Percentiles rank a stretch among this genome's conserved stretches.
Evolutionary conservation across 30 jellyfish, hydroid and myxozoan species (phyloP).

Genomic region (Chrysaora quinquecirrha): DNA sequence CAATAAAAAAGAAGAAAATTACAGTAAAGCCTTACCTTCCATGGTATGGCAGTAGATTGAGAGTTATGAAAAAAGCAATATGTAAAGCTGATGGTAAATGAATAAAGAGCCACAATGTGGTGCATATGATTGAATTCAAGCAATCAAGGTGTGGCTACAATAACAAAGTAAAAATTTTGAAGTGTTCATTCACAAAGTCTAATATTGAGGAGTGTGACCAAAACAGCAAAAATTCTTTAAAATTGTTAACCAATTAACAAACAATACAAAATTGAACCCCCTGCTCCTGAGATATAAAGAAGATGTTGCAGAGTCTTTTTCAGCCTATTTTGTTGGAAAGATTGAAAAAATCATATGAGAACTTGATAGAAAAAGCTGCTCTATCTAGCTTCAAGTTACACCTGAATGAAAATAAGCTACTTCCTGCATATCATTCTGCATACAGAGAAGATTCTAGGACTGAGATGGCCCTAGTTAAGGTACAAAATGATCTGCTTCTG

Average conservation of each 20-base stretch:
- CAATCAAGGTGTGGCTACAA: constrained; percentile 15
- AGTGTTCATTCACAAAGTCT: constrained; percentile 13
- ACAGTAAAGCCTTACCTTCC: background rate
- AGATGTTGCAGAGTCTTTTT: background rate
- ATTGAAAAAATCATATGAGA: constrained; percentile 17
- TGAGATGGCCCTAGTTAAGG: constrained; percentile 27
- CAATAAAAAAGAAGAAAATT: background rate
- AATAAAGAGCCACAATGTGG: background rate
- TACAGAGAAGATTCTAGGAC: constrained; percentile 29
- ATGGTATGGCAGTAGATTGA: background rate
- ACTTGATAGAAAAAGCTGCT: constrained; percentile 35
- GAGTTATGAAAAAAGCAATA: background rate
- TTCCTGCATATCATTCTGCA: constrained; percentile 32
- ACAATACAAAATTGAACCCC: constrained; percentile 19
- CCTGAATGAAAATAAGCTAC: constrained; percentile 18
- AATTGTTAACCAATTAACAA: constrained; percentile 13
- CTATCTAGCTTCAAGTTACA: constrained; percentile 18
- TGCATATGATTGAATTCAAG: background rate
- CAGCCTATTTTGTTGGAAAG: background rate
- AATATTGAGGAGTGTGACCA: background rate
- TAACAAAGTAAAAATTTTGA: constrained; percentile 11
- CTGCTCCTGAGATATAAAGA: constrained; percentile 1
- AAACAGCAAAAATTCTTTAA: constrained; percentile 7
- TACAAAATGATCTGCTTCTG: constrained; percentile 36
- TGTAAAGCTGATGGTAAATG: background rate